A percentile compares a stretch with the other conserved stretches of the same genome.
Evolutionary conservation across 2,797 vertebrate species (phyloP).

Genomic region (Spatula clypeata): DNA sequence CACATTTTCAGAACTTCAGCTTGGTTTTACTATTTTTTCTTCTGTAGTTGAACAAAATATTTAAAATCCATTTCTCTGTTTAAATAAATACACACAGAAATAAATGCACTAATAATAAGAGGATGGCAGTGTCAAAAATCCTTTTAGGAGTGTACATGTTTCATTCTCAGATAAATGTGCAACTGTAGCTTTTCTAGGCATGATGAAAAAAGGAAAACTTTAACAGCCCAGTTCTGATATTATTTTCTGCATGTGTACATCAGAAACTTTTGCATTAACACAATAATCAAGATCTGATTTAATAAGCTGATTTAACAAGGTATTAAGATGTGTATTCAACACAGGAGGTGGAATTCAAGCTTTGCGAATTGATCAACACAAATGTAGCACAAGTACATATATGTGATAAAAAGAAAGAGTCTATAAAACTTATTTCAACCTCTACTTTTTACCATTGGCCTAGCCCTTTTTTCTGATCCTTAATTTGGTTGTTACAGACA

Average conservation of each 20-base stretch:
- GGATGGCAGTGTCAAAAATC: not conserved
- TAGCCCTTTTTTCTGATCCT: not conserved
- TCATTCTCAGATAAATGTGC: conserved; percentile 23
- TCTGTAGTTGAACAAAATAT: not conserved
- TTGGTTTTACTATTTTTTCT: not conserved
- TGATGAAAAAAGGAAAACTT: conserved; percentile 20
- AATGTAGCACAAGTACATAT: not conserved
- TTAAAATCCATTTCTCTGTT: conserved; percentile 9
- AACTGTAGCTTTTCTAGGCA: conserved; percentile 1
- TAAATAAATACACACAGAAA: conserved; percentile 42
- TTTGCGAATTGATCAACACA: conserved; percentile 27
- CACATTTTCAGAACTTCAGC: not conserved
- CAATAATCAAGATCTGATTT: conserved; percentile 37
- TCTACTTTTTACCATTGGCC: not conserved
- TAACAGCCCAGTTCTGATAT: conserved; percentile 7
- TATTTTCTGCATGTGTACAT: not conserved
- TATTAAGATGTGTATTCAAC: conserved; percentile 12
- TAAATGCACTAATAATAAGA: not conserved
- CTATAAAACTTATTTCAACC: not conserved
- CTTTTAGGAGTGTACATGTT: not conserved
- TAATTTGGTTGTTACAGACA: not conserved
- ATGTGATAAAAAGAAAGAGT: not conserved
- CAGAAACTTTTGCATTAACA: not conserved
- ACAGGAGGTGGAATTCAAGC: not conserved
- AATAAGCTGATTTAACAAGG: conserved; percentile 55